Evolutionary conservation across 2,113 vertebrate genomes (phyloP).

Genomic region (Lophochroa leadbeateri): DNA sequence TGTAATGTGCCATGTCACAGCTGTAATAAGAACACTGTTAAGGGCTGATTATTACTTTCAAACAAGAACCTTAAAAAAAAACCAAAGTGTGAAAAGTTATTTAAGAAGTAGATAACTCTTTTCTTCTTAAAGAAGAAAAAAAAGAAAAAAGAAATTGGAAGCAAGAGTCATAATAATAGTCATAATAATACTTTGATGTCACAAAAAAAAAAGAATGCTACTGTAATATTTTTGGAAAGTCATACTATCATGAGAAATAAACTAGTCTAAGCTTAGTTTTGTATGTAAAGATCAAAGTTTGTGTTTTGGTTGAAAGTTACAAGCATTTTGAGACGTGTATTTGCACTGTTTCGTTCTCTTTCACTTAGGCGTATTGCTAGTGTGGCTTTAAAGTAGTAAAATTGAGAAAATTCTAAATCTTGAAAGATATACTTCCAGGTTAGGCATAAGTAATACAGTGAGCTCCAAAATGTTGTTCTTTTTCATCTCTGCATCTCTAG

Average conservation of each 20-base stretch:
- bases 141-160: not conserved
- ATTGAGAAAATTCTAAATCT: not conserved
- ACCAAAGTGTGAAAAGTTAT: not conserved
- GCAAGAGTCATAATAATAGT: not conserved
- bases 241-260: not conserved
- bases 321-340: not conserved
- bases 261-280: not conserved
- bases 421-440: not conserved
- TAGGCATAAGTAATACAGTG: not conserved
- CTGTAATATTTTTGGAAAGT: not conserved
- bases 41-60: not conserved
- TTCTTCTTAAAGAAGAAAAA: not conserved
- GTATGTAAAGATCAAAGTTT: not conserved
- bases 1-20: not conserved
- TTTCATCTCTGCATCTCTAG: not conserved
- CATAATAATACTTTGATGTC: not conserved
- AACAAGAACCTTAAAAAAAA: not conserved
- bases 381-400: not conserved
- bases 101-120: not conserved
- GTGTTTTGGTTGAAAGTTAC: not conserved
- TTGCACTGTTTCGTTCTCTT: not conserved
- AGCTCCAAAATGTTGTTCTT: not conserved
- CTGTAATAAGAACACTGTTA: conserved; percentile 26
- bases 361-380: not conserved
- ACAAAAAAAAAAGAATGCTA: not conserved